phyloP scores from a whole-genome alignment of 2,113 vertebrate genomes.

The Colinus virginianus region DNA sequence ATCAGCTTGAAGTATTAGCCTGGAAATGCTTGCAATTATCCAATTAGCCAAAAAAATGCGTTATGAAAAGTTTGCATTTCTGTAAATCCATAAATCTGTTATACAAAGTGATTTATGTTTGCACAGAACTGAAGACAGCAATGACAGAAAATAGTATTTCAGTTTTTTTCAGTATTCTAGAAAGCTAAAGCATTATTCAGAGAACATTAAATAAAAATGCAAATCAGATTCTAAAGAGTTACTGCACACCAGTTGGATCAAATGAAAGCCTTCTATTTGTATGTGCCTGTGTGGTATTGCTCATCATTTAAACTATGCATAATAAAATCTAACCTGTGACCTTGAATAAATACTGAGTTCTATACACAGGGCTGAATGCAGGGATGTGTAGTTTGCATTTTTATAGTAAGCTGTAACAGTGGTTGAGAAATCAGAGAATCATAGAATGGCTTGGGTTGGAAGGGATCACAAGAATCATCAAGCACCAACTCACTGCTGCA shows the following conservation, averaged over 20 bases:
- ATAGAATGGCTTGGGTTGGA: too few species aligned
- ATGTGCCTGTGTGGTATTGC: background rate
- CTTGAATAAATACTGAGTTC: slow-evolving; percentile 18
- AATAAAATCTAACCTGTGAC: slow-evolving; percentile 36
- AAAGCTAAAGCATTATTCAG: background rate
- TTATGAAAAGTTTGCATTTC: background rate
- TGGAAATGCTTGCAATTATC: background rate
- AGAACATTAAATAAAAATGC: background rate
- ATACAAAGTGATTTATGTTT: background rate
- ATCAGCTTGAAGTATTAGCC: background rate
- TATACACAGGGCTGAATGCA: background rate
- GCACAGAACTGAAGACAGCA: background rate
- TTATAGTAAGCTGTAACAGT: background rate
- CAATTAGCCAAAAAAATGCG: background rate
- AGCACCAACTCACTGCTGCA: too few species aligned
- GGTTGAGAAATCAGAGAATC: background rate
- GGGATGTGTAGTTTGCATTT: background rate
- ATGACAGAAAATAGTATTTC: background rate
- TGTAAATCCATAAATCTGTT: background rate
- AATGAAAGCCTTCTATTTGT: background rate
- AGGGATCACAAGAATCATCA: too few species aligned
- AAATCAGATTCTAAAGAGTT: background rate
- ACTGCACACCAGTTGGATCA: background rate
- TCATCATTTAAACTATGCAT: slow-evolving; percentile 42
- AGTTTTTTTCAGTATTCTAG: background rate